A percentile compares a stretch with the other conserved stretches of the same genome.
Conservation (phyloP, 2,113 vertebrate species). For the Thryonomys swinderianus region DNA sequence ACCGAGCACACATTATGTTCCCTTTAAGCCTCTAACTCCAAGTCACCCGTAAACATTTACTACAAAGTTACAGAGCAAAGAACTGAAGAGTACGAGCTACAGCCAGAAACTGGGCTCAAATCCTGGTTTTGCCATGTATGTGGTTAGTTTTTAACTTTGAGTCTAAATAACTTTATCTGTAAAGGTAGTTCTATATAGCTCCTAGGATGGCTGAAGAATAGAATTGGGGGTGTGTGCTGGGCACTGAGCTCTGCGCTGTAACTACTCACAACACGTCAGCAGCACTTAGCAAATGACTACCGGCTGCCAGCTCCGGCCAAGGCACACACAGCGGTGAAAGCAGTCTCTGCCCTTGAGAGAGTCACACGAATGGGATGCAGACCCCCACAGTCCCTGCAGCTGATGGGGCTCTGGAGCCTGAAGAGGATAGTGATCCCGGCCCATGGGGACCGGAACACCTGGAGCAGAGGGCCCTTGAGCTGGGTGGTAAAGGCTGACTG, state of each 20-base stretch:
- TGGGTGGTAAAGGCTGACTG: not conserved
- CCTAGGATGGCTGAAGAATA: no score
- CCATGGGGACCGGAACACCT: not conserved
- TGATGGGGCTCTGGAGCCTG: not conserved
- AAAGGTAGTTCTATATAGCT: not conserved
- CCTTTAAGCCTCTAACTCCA: not conserved
- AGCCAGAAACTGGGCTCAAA: not conserved
- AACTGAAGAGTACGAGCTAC: not conserved
- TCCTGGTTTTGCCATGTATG: not conserved
- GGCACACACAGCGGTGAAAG: not conserved
- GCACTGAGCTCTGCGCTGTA: not conserved
- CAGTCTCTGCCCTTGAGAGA: conserved; percentile 4
- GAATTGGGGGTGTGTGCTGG: not conserved
- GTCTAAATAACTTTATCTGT: not conserved
- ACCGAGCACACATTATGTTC: not conserved
- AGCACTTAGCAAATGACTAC: not conserved
- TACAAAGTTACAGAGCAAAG: not conserved
- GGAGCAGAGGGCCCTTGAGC: not conserved
- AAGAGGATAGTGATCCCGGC: not conserved
- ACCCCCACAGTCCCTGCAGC: not conserved
- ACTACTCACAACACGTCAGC: not conserved
- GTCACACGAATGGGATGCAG: not conserved
- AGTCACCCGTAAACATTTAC: not conserved
- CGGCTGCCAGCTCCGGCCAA: not conserved
- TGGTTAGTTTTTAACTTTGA: not conserved